A percentile compares a stretch with the other conserved stretches of the same genome.
These are phyloP conservation scores for Melipona bicolor DNA, from an alignment of 2,888 invertebrate genomes.

Conservation along the genomic window DNA sequence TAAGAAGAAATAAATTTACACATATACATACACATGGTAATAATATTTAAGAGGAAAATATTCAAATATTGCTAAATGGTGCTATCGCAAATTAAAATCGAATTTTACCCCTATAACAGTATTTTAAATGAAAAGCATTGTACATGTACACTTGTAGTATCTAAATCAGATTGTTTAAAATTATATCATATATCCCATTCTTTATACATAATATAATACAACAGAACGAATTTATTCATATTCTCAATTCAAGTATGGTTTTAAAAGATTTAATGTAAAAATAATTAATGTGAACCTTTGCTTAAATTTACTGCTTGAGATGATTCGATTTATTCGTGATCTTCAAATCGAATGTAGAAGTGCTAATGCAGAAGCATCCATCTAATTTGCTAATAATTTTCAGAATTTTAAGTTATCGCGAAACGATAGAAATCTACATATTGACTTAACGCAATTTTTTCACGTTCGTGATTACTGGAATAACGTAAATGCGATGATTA, in stretches of 20 bases:
- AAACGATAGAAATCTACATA: neutral
- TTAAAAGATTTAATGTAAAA: too few relatives aligned
- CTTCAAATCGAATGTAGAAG: too few relatives aligned
- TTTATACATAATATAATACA: too few relatives aligned
- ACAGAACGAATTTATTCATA: too few relatives aligned
- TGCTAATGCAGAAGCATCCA: neutral
- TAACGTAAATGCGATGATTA: slow-evolving; percentile 41
- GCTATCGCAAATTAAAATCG: neutral
- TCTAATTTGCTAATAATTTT: slow-evolving; percentile 7
- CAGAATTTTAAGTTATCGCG: neutral
- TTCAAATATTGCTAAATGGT: too few relatives aligned
- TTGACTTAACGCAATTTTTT: neutral
- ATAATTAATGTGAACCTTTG: too few relatives aligned
- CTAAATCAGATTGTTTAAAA: neutral
- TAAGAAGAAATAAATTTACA: neutral
- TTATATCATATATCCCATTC: neutral
- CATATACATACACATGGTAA: too few relatives aligned
- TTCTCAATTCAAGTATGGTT: too few relatives aligned
- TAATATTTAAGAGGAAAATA: too few relatives aligned
- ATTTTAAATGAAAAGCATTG: neutral
- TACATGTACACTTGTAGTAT: neutral
- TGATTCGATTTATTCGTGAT: slow-evolving; percentile 8
- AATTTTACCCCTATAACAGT: neutral
- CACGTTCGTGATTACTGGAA: slow-evolving; percentile 1
- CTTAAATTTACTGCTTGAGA: neutral